phyloP scores from a whole-genome alignment of 2,797 vertebrate species.

The Gallinago stenura region DNA sequence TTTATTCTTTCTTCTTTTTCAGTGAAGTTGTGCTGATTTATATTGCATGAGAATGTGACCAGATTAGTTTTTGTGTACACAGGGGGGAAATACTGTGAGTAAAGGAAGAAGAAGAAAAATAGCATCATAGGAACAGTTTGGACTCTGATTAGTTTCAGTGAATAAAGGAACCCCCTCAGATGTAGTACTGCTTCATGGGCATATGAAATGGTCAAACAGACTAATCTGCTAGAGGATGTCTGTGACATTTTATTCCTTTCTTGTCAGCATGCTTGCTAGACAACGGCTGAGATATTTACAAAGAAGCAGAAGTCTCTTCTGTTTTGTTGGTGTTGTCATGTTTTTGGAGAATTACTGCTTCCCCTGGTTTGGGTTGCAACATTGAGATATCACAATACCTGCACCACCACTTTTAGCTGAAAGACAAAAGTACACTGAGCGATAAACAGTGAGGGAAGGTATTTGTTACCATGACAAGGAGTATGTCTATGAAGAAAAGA shows the following conservation, averaged over 20 bases:
- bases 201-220: neutral
- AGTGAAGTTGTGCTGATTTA: neutral
- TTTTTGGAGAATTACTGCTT: neutral
- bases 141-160: neutral
- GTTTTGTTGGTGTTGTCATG: neutral
- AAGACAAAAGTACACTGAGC: neutral
- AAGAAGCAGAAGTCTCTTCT: neutral
- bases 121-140: neutral
- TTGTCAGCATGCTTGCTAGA: neutral
- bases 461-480: neutral
- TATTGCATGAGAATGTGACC: neutral
- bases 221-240: neutral
- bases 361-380: fast-evolving
- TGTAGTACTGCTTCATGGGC: neutral
- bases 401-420: neutral
- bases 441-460: neutral
- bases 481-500: neutral
- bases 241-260: neutral
- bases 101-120: neutral
- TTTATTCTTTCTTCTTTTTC: neutral
- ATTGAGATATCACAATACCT: neutral
- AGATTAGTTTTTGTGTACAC: neutral
- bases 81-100: neutral
- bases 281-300: neutral
- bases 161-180: neutral